A percentile compares a stretch with the other conserved stretches of the same genome.
Evolutionary conservation across 2,888 invertebrate species (phyloP).

Genomic region (Conistra vaccinii): DNA sequence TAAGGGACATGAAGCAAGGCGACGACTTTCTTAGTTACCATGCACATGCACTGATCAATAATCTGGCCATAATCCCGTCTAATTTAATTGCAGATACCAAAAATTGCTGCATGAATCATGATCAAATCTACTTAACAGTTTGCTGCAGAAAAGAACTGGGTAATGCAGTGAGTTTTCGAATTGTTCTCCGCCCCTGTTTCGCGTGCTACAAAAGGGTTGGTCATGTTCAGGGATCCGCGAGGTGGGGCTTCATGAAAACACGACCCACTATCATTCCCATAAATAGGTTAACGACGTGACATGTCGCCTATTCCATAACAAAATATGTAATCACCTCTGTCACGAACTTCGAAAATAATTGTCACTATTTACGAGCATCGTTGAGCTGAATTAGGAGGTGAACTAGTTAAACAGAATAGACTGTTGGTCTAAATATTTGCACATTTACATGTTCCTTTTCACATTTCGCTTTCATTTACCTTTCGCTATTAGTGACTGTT

Average conservation of each 20-base stretch:
- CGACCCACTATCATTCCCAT: slow-evolving; percentile 70
- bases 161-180: slow-evolving; percentile 29
- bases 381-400: slow-evolving; percentile 52
- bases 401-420: slow-evolving; percentile 56
- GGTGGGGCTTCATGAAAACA: slow-evolving; percentile 73
- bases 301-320: slow-evolving; percentile 70
- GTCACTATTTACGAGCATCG: slow-evolving; percentile 63
- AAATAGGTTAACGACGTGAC: slow-evolving; percentile 80
- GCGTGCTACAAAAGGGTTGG: slow-evolving; percentile 83
- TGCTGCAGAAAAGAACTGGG: slow-evolving; percentile 24
- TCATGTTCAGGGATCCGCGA: slow-evolving; percentile 70
- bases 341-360: slow-evolving; percentile 73
- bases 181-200: slow-evolving; percentile 63
- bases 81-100: too few species aligned
- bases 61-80: too few species aligned
- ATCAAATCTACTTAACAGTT: slow-evolving; percentile 1
- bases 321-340: slow-evolving; percentile 75
- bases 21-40: not conserved
- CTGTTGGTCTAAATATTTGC: slow-evolving; percentile 57
- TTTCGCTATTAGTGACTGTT: slow-evolving; percentile 35
- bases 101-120: slow-evolving; percentile 3
- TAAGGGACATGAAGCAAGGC: not conserved
- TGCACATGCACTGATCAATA: not conserved
- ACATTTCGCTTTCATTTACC: slow-evolving; percentile 50
- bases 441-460: slow-evolving; percentile 40